Percentiles rank a stretch among this genome's conserved stretches.
Evolutionary conservation across 1,140 invertebrate genomes (phyloP).

Genomic region (Achatina immaculata): DNA sequence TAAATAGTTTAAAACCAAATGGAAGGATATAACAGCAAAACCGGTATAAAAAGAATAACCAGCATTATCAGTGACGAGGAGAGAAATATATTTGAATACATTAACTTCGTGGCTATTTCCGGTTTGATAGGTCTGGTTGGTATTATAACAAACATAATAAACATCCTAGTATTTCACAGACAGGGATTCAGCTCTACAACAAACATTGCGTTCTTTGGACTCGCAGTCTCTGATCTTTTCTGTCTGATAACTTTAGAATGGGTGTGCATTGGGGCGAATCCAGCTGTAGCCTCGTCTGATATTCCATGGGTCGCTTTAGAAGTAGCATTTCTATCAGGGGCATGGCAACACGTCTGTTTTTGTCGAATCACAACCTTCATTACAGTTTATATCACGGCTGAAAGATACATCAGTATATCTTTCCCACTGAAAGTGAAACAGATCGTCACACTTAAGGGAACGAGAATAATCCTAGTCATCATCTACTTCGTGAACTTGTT

Average conservation of each 20-base stretch:
- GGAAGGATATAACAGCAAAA: too few relatives aligned
- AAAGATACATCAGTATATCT: not conserved
- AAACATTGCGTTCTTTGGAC: not conserved
- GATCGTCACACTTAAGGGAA: not conserved
- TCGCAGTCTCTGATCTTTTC: not conserved
- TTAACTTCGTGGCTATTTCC: not conserved
- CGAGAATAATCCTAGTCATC: too few relatives aligned
- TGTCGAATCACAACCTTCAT: not conserved
- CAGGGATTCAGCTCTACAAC: not conserved
- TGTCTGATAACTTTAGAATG: not conserved
- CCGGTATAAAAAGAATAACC: too few relatives aligned
- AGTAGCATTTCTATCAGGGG: constrained; percentile 5
- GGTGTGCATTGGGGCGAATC: not conserved
- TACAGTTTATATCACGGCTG: constrained; percentile 5
- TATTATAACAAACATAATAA: too few relatives aligned
- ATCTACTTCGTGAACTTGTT: too few relatives aligned
- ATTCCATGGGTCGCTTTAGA: not conserved
- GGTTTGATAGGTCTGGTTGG: not conserved
- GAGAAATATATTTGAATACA: not conserved
- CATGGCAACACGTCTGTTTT: not conserved
- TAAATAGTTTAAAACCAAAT: too few relatives aligned
- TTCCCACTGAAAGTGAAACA: not conserved
- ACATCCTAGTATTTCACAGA: not conserved
- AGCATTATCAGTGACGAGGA: too few relatives aligned
- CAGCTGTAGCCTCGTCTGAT: not conserved